Conservation (phyloP, 2,113 vertebrate species). For the Picathartes gymnocephalus region DNA sequence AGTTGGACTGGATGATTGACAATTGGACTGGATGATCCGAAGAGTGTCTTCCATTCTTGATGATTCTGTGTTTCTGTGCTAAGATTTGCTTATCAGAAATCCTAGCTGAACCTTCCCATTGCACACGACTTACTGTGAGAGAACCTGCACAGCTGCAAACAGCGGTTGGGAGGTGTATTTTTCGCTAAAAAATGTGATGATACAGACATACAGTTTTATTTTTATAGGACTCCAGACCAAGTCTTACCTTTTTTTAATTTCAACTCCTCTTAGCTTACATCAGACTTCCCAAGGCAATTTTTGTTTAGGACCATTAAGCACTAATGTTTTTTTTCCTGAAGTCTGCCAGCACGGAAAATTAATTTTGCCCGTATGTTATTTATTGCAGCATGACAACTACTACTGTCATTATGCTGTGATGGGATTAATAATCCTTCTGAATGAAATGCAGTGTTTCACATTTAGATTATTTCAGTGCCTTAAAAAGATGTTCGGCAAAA, state of each 20-base stretch:
- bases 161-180: background rate
- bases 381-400: background rate
- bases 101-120: background rate
- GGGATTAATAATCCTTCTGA: background rate
- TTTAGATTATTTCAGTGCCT: background rate
- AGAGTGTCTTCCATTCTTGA: background rate
- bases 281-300: background rate
- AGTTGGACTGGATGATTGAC: background rate
- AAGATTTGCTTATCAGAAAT: background rate
- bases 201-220: background rate
- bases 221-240: background rate
- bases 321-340: background rate
- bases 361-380: background rate
- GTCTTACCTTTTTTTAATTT: background rate
- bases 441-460: background rate
- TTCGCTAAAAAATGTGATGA: background rate
- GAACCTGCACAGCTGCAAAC: background rate
- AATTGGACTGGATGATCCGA: background rate
- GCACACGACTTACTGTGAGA: background rate
- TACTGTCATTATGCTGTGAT: background rate
- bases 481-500: background rate
- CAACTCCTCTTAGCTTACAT: background rate
- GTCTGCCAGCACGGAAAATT: background rate
- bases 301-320: background rate
- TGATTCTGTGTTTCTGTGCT: background rate